Evolutionary conservation across 2,888 invertebrate genomes (phyloP).

Genomic region (Scaptomyza reducta): DNA sequence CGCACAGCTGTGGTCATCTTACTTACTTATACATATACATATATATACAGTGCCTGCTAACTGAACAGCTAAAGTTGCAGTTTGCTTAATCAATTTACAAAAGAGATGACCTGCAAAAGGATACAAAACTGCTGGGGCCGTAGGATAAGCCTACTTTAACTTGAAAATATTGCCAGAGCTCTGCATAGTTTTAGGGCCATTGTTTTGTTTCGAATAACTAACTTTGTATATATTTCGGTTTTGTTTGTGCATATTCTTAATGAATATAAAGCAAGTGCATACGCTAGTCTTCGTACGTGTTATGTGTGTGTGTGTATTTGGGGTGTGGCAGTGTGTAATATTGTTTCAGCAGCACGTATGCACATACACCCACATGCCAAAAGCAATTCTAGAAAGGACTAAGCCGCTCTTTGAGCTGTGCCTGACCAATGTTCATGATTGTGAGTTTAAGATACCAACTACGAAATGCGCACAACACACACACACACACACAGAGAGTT

Average conservation of each 20-base stretch:
- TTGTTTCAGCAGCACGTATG: conserved; percentile 60
- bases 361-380: conserved; percentile 48
- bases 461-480: conserved; percentile 67
- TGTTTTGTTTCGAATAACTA: conserved; percentile 57
- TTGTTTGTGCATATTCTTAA: conserved; percentile 59
- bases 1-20: conserved; percentile 26
- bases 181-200: conserved; percentile 45
- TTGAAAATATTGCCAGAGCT: conserved; percentile 73
- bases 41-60: conserved; percentile 43
- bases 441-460: conserved; percentile 64
- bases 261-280: conserved; percentile 63
- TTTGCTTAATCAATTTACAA: conserved; percentile 71
- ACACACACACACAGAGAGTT: conserved; percentile 31
- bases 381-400: conserved; percentile 60
- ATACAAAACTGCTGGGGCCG: conserved; percentile 24
- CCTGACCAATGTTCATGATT: conserved; percentile 52
- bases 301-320: conserved; percentile 18
- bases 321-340: conserved; percentile 55
- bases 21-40: no score
- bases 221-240: conserved; percentile 61
- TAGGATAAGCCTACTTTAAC: conserved; percentile 77
- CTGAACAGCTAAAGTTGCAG: conserved; percentile 67
- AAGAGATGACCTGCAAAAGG: conserved; percentile 29
- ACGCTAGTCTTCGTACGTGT: conserved; percentile 8
- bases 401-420: conserved; percentile 59